Base-by-base conservation (phyloP, 1,140 invertebrate species). In the Berghia stephanieae region DNA sequence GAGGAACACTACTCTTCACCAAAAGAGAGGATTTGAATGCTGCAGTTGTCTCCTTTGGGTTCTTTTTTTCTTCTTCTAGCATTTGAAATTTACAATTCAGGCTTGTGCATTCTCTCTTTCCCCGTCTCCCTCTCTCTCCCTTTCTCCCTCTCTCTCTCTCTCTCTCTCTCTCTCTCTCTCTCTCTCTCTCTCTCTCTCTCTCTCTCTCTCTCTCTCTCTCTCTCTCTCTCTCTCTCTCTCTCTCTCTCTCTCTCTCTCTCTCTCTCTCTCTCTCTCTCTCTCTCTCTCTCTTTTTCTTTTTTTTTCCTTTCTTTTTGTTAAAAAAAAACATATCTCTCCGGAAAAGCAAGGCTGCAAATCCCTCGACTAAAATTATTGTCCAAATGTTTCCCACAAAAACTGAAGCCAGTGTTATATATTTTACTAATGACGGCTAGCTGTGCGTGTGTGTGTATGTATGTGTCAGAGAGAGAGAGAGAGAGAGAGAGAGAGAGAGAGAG, bases 141-240 rank as follows among this genome's bases (percentile, higher is more conserved):
- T 71, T 38, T 78, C 18, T 75, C 38, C 44, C 38, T 60, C 21
- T 63, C 69, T 74, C 40, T 74, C 52, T 78, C 52, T 78, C 36
- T 72, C 68, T 73, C 31, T 73, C 76, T 72, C 68, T 40, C 68
- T 78, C 46, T 27, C 68, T 73, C 38, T 78, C 76, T 72, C 36
- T 24, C 36, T 73, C 36, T 40, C 46, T 72, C 36, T 34, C 36
- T 52, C 34, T 57, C 36, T 73, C 2, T 78, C 46, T 72, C 21
- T 46, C 70, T 74, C 42, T 63, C 55, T 63, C 57, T 31, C 52
- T 1, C 24, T 16, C 55, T 68, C 3, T 68, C 55, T 75, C 1
- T 68, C 55, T 68, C 36, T 68, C 36, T 38, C 40, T 67, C 70
- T 73, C 70, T 55, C 70, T 73, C 70, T 73, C 16, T 73, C 68